Evolutionary conservation across 2,888 invertebrate genomes (phyloP), one percentile per base, ranked within the genome.

Genomic region (Alitta virens): DNA sequence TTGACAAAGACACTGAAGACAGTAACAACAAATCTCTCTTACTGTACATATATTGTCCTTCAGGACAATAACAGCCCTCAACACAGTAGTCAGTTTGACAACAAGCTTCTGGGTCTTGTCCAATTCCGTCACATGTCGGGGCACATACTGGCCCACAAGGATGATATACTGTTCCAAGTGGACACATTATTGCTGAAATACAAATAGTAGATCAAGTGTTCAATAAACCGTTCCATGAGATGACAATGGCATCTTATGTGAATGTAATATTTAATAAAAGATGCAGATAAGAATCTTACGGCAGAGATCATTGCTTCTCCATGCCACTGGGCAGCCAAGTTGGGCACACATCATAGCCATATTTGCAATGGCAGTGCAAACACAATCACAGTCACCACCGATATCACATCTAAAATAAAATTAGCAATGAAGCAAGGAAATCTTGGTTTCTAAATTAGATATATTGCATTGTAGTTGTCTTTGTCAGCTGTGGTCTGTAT

Each of bases 381-480:
- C 84, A 80, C 94, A 95, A 69, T 89, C 90, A 81, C 92, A 92
- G 73, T 95, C 94, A 0, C 90, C 94, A 43, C 94, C 94, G 76
- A 88, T 85, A 83, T 93, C 91, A 77, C 94, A 94, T 23, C 90
- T 33, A 12, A 33, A 33, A 12, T 33, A 12, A 7, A n/a, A n/a
- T n/a, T n/a, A n/a, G n/a, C n/a, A n/a, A n/a, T n/a, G n/a, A n/a
- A n/a, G n/a, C n/a, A n/a, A n/a, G n/a, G n/a, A n/a, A n/a, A n/a
- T n/a, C n/a, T n/a, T n/a, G n/a, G n/a, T n/a, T n/a, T n/a, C n/a
- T n/a, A n/a, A n/a, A n/a, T n/a, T n/a, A n/a, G n/a, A n/a, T n/a
- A n/a, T n/a, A n/a, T n/a, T n/a, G n/a, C n/a, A n/a, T n/a, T n/a
- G n/a, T n/a, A n/a, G n/a, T n/a, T n/a, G n/a, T n/a, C n/a, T n/a